A percentile compares a stretch with the other conserved stretches of the same genome.
phyloP scores from a whole-genome alignment of 92 coral and sea anemone genomes.

The Plumapathes pennacea region DNA sequence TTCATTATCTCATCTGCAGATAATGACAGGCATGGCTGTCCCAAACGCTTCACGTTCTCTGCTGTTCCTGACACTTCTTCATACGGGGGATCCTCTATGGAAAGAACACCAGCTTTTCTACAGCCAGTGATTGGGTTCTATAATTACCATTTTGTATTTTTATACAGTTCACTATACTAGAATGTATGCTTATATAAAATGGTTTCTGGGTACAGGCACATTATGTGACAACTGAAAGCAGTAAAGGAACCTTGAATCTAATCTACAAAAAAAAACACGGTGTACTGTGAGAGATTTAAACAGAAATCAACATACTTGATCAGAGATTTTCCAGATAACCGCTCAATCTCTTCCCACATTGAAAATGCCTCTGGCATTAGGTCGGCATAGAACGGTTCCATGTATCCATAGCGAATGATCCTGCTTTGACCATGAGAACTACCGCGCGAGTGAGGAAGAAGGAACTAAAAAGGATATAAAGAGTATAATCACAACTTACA shows the following conservation, averaged over 20 bases:
- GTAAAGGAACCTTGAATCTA: too few relatives aligned
- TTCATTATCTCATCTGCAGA: slow-evolving; percentile 58
- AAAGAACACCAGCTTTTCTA: slow-evolving; percentile 68
- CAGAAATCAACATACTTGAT: slow-evolving; percentile 51
- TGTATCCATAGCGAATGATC: slow-evolving; percentile 80
- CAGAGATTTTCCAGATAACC: slow-evolving; percentile 55
- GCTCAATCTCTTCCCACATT: slow-evolving; percentile 82
- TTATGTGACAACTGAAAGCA: too few relatives aligned
- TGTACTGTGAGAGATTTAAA: too few relatives aligned
- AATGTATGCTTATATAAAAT: too few relatives aligned
- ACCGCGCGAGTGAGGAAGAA: slow-evolving; percentile 84
- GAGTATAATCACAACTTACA: too few relatives aligned
- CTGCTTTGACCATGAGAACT: slow-evolving; percentile 96
- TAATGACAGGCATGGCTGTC: slow-evolving; percentile 51
- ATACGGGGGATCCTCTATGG: slow-evolving; percentile 70
- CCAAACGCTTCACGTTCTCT: slow-evolving; percentile 55
- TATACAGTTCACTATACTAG: too few relatives aligned
- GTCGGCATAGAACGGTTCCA: slow-evolving; percentile 30
- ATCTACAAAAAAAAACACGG: too few relatives aligned
- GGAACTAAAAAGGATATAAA: too few relatives aligned
- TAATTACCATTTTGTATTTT: too few relatives aligned
- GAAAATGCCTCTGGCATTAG: slow-evolving; percentile 91
- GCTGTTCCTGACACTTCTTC: slow-evolving; percentile 17
- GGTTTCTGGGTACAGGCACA: too few relatives aligned
- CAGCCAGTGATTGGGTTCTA: too few relatives aligned